These are phyloP conservation scores for Urocolius indicus DNA, from an alignment of 2,113 vertebrate genomes.

Conservation along the genomic window DNA sequence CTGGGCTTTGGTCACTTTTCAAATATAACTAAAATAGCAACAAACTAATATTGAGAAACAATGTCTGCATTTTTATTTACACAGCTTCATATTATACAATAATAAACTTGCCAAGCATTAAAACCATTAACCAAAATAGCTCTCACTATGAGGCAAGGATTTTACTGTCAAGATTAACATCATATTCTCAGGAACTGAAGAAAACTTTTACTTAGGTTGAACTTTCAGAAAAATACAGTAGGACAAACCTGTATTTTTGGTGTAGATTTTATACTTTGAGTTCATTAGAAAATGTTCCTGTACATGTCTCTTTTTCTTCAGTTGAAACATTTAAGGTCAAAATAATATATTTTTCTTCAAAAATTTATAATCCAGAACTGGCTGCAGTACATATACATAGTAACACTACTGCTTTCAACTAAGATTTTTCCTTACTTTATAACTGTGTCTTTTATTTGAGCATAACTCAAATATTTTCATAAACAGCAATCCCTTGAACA, in stretches of 20 bases:
- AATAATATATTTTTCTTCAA: background rate
- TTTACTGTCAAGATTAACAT: constrained; percentile 15
- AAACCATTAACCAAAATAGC: constrained; percentile 48
- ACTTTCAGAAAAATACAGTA: background rate
- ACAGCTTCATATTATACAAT: background rate
- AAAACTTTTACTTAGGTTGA: background rate
- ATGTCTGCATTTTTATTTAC: background rate
- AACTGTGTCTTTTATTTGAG: background rate
- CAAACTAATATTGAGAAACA: background rate
- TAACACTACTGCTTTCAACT: background rate
- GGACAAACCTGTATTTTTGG: background rate
- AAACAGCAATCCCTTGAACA: background rate
- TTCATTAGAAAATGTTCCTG: background rate
- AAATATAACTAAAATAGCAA: constrained; percentile 26
- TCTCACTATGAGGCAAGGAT: constrained; percentile 5
- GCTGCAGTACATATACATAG: background rate
- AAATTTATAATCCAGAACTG: background rate
- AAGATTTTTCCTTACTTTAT: background rate
- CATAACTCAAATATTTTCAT: background rate
- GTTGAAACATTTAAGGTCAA: background rate
- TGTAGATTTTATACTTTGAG: background rate
- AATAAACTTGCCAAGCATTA: constrained; percentile 45
- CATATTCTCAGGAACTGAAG: background rate
- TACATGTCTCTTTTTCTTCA: background rate
- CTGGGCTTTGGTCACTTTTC: background rate